Conservation (phyloP, 2,888 invertebrate genomes). For the Gerris lacustris region DNA sequence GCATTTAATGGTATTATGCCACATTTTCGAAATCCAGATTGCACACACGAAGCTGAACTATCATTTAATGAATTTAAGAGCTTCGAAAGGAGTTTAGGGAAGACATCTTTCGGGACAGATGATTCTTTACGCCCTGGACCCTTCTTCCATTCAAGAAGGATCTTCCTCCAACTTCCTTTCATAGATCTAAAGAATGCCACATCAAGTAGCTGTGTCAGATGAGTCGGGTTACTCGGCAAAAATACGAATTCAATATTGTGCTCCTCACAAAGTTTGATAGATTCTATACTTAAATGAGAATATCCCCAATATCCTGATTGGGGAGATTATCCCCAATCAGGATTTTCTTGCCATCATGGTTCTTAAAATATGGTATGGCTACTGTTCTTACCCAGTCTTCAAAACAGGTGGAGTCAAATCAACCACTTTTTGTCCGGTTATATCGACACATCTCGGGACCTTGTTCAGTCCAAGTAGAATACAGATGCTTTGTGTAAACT, state of each 20-base stretch:
- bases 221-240: slow-evolving; percentile 28
- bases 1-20: too few species aligned
- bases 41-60: too few species aligned
- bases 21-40: too few species aligned
- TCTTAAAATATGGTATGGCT: slow-evolving; percentile 26
- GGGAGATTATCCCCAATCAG: slow-evolving; percentile 27
- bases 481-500: slow-evolving; percentile 25
- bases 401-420: slow-evolving; percentile 33
- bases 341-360: slow-evolving; percentile 20
- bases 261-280: slow-evolving; percentile 22
- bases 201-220: slow-evolving; percentile 31
- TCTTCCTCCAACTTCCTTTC: slow-evolving; percentile 26
- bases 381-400: slow-evolving; percentile 32
- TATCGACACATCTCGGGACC: slow-evolving; percentile 24
- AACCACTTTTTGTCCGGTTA: slow-evolving; percentile 32
- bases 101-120: slow-evolving; percentile 20
- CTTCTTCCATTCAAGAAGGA: slow-evolving; percentile 18
- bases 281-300: slow-evolving; percentile 23
- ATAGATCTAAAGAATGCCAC: slow-evolving; percentile 29
- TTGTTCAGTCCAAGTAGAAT: slow-evolving; percentile 23
- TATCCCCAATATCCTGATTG: too few species aligned
- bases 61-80: too few species aligned
- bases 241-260: slow-evolving; percentile 30
- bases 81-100: slow-evolving; percentile 17
- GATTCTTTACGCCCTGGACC: slow-evolving; percentile 15